phyloP scores from a whole-genome alignment of 2,113 vertebrate species.

The Oreotrochilus melanogaster region DNA sequence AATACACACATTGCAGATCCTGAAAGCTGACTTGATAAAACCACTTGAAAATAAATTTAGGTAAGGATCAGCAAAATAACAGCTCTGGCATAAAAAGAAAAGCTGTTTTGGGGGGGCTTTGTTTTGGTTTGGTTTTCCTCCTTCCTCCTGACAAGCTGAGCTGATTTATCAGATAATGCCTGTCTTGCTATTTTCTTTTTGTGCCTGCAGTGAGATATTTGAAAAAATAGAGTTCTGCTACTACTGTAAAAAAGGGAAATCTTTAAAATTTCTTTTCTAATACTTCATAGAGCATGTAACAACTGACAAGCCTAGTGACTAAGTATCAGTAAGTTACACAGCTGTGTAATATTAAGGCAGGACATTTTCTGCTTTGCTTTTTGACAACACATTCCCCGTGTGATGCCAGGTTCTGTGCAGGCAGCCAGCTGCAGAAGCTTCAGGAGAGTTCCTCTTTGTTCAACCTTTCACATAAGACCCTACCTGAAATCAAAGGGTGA shows the following conservation, averaged over 20 bases:
- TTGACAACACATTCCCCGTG: too few relatives aligned
- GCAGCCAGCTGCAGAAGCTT: not conserved
- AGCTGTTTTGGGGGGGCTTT: too few relatives aligned
- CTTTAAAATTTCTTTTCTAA: not conserved
- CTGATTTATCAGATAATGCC: too few relatives aligned
- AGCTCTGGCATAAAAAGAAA: not conserved
- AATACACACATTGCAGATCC: rapidly evolving
- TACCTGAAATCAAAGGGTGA: not conserved
- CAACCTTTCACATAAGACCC: not conserved
- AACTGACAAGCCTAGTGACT: not conserved
- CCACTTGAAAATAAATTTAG: not conserved
- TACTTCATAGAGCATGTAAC: not conserved
- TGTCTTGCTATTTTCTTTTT: rapidly evolving
- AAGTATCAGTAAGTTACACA: not conserved
- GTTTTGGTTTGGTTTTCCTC: not conserved
- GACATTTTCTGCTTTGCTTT: not conserved
- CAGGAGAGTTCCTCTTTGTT: not conserved
- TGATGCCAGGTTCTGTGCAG: not conserved
- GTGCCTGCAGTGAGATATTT: not conserved
- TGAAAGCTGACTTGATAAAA: not conserved
- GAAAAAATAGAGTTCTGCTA: not conserved
- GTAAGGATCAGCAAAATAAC: not conserved
- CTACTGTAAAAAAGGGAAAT: not conserved
- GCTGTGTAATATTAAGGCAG: not conserved
- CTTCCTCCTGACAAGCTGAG: rapidly evolving